phyloP scores from a whole-genome alignment of 2,113 vertebrate genomes.

The Coregonus clupeaformis region DNA sequence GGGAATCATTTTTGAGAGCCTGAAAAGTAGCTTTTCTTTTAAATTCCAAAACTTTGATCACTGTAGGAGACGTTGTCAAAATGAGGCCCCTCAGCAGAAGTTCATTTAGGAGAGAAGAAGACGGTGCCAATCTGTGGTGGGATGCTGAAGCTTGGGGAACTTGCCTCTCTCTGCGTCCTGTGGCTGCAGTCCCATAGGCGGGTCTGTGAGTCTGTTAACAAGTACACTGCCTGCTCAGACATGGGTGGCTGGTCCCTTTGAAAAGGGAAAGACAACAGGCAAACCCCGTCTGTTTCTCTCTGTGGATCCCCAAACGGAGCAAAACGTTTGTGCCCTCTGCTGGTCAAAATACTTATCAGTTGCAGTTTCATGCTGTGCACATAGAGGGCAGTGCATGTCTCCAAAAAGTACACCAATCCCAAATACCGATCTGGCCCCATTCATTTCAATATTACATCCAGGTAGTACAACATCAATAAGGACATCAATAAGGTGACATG shows the following conservation, averaged over 20 bases:
- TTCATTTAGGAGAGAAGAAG: neutral
- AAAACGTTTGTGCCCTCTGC: neutral
- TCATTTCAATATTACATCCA: no score
- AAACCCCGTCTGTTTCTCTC: neutral
- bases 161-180: constrained; percentile 16
- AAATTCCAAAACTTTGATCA: constrained; percentile 1
- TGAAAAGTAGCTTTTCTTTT: constrained; percentile 10
- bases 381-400: neutral
- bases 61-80: neutral
- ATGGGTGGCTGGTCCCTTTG: constrained; percentile 69
- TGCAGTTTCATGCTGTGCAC: neutral
- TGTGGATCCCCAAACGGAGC: neutral
- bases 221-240: constrained; percentile 54
- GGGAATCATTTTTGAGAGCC: constrained; percentile 13
- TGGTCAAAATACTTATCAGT: neutral
- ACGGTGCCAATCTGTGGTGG: neutral
- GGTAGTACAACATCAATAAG: no score
- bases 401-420: neutral
- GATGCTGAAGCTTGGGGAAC: neutral
- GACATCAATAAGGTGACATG: no score
- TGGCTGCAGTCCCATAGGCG: constrained; percentile 35
- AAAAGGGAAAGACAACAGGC: constrained; percentile 16
- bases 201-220: constrained; percentile 57
- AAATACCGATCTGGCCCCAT: no score
- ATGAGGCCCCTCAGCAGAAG: neutral